Base-by-base conservation (phyloP, 2,113 vertebrate species). In the Odobenus rosmarus region DNA sequence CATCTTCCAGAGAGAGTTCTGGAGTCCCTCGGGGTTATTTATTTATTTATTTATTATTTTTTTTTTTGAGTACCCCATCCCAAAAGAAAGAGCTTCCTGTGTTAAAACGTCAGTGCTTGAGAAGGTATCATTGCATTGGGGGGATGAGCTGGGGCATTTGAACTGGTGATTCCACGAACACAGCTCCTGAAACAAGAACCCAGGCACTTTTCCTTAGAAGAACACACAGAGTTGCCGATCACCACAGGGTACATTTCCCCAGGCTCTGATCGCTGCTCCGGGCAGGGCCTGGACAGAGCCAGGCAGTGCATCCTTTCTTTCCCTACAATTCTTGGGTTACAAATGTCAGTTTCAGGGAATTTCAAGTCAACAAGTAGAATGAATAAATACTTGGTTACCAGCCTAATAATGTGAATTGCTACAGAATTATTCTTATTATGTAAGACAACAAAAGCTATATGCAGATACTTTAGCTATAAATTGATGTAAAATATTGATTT, bases 401-500 rank as follows among this genome's bases (percentile, higher is more conserved):
- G 97, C 97, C 31, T 33, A 98, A 98, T 97, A 97, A 98, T 97
- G 98, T 97, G 98, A 98, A 98, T 98, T 92, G 96, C 98, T 98
- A 95, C 23, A 46, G 96, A 98, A 95, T 98, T 96, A 28, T 97
- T 97, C 93, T 96, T 97, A 95, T 97, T 98, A 96, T 59, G 95
- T 98, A 96, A 98, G 97, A 97, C 98, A 98, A 97, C 97, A 97
- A 98, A 98, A 97, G 98, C 97, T 98, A 98, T 99, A 99, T 99
- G 98, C 98, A 99, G 99, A 99, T 98, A 97, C 98, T 98, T 98
- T 98, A 99, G 97, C 97, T 98, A 98, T 98, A 98, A 98, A 97
- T 97, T 81, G 93, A 98, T 98, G 98, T 51, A 93, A 97, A 98
- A 98, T 98, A 97, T 61, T 95, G 69, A 98, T 83, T 53, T 98